Evolutionary conservation across 1,140 invertebrate species (phyloP).

Genomic region (Coboldia fuscipes): DNA sequence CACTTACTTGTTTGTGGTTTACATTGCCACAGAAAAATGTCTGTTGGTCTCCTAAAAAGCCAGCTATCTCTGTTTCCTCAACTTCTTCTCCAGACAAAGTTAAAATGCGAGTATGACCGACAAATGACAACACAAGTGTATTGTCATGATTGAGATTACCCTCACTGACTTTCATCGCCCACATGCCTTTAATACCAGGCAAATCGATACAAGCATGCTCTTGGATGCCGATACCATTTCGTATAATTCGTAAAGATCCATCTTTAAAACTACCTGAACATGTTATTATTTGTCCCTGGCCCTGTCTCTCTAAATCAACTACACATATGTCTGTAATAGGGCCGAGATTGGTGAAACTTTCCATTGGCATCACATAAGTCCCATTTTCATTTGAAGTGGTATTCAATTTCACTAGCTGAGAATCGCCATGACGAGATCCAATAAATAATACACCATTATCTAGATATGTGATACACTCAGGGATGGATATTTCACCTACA

Average conservation of each 20-base stretch:
- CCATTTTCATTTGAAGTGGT: constrained; percentile 63
- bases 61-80: constrained; percentile 83
- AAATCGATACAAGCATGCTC: constrained; percentile 95
- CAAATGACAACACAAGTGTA: constrained; percentile 80
- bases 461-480: constrained; percentile 95
- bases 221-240: constrained; percentile 94
- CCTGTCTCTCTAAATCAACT: constrained; percentile 88
- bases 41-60: constrained; percentile 76
- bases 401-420: constrained; percentile 83
- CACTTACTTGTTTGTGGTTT: constrained; percentile 53
- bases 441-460: constrained; percentile 98
- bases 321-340: constrained; percentile 97
- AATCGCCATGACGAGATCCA: constrained; percentile 90
- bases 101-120: constrained; percentile 79
- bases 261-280: constrained; percentile 95
- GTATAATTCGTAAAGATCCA: constrained; percentile 88
- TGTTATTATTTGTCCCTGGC: constrained; percentile 93
- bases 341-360: constrained; percentile 91
- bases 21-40: constrained; percentile 89
- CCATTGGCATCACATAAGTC: constrained; percentile 84
- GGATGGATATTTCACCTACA: constrained; percentile 77
- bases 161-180: constrained; percentile 64
- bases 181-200: constrained; percentile 92
- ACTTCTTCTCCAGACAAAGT: constrained; percentile 85
- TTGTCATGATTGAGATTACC: constrained; percentile 41